A percentile compares a stretch with the other conserved stretches of the same genome.
Conservation (phyloP, 1,140 invertebrate genomes). For the Pararge aegeria region DNA sequence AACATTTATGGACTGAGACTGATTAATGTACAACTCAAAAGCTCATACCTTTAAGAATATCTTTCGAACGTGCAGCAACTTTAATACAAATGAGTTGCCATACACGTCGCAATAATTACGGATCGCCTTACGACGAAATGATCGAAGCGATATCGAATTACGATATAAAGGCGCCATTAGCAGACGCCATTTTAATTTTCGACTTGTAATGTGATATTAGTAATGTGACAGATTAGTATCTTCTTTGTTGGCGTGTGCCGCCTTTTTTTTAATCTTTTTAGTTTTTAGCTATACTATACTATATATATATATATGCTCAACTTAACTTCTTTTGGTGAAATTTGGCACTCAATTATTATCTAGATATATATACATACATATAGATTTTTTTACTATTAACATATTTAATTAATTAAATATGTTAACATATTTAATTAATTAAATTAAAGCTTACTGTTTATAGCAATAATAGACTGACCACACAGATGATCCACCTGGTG, state of each 20-base stretch:
- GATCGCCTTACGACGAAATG: conserved; percentile 15
- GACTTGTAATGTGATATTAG: conserved; percentile 1
- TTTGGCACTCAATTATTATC: no score
- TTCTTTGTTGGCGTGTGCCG: conserved; percentile 15
- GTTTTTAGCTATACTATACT: no score
- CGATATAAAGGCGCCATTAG: conserved; percentile 19
- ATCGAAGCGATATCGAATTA: conserved; percentile 16
- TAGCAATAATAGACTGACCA: no score
- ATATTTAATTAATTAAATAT: no score
- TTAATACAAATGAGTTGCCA: conserved; percentile 20
- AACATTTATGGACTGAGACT: no score
- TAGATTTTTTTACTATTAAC: no score
- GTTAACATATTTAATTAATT: no score
- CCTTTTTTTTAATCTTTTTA: not conserved
- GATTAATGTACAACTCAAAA: not conserved
- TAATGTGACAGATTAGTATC: conserved; percentile 9
- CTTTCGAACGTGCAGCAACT: conserved; percentile 6
- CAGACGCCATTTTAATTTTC: conserved; percentile 18
- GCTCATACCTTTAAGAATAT: not conserved
- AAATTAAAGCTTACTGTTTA: no score
- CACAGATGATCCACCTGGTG: no score
- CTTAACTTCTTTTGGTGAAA: not conserved
- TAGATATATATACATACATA: no score
- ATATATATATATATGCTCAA: no score
- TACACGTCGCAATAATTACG: conserved; percentile 17